These are phyloP conservation scores for Pycnonotus jocosus DNA, from an alignment of 2,113 vertebrate species.

Conservation along the genomic window DNA sequence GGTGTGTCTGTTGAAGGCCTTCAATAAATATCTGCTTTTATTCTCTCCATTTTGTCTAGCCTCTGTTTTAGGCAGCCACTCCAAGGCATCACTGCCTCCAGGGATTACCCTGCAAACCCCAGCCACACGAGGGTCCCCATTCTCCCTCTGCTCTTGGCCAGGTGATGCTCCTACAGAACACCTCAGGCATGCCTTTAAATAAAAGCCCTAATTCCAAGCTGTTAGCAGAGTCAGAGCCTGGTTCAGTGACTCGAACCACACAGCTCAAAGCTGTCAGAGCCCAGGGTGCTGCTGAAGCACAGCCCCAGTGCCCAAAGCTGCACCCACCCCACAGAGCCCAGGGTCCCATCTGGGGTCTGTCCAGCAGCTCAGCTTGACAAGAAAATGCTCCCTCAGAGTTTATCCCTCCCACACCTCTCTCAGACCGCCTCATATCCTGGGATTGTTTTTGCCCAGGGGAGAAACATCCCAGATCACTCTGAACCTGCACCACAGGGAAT, in stretches of 20 bases:
- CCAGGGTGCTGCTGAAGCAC: neutral
- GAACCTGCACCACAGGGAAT: neutral
- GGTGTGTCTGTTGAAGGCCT: neutral
- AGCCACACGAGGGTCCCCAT: neutral
- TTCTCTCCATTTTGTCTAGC: neutral
- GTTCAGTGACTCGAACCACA: neutral
- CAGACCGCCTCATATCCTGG: neutral
- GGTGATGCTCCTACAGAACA: neutral
- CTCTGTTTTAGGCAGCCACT: neutral
- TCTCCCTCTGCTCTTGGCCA: neutral
- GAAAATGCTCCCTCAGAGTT: neutral
- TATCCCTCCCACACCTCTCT: neutral
- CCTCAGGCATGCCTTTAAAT: neutral
- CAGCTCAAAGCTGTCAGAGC: neutral
- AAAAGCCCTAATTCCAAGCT: neutral
- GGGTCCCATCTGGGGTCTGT: rapidly evolving
- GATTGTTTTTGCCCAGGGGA: neutral
- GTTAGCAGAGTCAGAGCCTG: neutral
- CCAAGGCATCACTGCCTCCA: neutral
- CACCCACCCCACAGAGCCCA: neutral
- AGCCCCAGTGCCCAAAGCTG: neutral
- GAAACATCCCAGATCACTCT: neutral
- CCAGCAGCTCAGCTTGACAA: neutral
- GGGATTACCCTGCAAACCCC: neutral
- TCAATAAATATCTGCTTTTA: neutral